These are phyloP conservation scores for Catostomus latipinnis DNA, from an alignment of 2,797 vertebrate species.

Conservation along the genomic window DNA sequence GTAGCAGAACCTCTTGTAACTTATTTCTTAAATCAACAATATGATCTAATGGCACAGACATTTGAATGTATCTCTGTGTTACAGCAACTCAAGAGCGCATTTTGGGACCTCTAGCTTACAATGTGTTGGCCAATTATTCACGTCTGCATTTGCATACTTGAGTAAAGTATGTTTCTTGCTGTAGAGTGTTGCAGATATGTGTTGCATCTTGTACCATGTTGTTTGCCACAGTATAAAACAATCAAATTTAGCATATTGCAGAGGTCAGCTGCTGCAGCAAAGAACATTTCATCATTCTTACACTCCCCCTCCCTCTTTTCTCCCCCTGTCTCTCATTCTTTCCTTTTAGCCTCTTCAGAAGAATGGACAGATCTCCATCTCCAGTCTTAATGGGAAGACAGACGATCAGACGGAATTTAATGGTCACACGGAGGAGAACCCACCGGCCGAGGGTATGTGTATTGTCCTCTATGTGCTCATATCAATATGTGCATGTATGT, in stretches of 20 bases:
- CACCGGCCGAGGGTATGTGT: conserved; percentile 71
- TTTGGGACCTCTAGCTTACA: no score
- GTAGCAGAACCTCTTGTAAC: no score
- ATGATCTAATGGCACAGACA: no score
- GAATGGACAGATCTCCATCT: conserved; percentile 85
- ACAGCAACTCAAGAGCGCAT: no score
- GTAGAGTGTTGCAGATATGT: conserved; percentile 3
- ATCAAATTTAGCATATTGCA: not conserved
- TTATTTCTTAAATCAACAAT: no score
- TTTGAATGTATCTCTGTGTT: no score
- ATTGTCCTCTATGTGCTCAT: conserved; percentile 29
- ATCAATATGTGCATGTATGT: conserved; percentile 42
- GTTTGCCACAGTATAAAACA: not conserved
- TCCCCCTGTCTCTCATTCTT: conserved; percentile 45
- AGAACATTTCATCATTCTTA: not conserved
- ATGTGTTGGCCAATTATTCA: no score
- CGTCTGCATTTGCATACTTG: no score
- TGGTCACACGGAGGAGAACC: conserved; percentile 73
- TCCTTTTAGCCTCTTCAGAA: conserved; percentile 81
- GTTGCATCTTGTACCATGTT: not conserved
- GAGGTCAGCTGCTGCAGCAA: conserved; percentile 6
- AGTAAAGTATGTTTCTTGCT: not conserved
- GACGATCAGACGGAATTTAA: conserved; percentile 68
- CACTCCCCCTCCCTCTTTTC: no score
- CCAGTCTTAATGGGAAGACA: conserved; percentile 72